Conservation (phyloP, 2,888 invertebrate genomes). For the Lasioglossum leucozonium region DNA sequence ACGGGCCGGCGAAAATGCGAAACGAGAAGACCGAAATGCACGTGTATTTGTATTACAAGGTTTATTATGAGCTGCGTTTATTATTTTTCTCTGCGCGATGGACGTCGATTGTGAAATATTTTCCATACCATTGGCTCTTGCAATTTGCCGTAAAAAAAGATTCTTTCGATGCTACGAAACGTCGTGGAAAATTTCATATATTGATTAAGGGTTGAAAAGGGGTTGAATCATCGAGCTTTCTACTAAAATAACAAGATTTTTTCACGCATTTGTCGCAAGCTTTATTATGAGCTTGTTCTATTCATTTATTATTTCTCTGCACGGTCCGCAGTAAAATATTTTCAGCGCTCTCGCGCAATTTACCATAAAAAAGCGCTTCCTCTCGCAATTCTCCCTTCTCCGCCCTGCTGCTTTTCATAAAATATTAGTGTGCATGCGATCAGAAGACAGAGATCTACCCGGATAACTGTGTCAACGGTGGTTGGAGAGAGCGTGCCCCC, state of each 20-base stretch:
- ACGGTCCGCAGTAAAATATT: no score
- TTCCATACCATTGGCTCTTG: not conserved
- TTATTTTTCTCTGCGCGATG: not conserved
- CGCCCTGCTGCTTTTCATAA: not conserved
- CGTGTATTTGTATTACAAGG: no score
- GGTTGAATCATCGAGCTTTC: not conserved
- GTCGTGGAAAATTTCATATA: not conserved
- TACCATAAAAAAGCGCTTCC: not conserved
- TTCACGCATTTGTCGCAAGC: not conserved
- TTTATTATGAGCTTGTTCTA: not conserved
- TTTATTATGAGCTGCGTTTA: not conserved
- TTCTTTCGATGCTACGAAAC: not conserved
- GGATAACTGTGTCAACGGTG: not conserved
- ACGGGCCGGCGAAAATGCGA: not conserved
- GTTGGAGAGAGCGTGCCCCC: not conserved
- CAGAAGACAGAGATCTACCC: not conserved
- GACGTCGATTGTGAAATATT: not conserved
- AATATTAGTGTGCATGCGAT: not conserved
- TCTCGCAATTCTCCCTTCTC: not conserved
- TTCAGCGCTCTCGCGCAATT: no score
- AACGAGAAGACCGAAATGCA: not conserved
- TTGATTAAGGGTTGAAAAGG: not conserved
- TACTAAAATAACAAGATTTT: no score
- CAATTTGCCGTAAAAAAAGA: not conserved
- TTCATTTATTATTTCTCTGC: not conserved